Conservation (phyloP, 1,140 invertebrate genomes). For the Fragariocoptes setiger region DNA sequence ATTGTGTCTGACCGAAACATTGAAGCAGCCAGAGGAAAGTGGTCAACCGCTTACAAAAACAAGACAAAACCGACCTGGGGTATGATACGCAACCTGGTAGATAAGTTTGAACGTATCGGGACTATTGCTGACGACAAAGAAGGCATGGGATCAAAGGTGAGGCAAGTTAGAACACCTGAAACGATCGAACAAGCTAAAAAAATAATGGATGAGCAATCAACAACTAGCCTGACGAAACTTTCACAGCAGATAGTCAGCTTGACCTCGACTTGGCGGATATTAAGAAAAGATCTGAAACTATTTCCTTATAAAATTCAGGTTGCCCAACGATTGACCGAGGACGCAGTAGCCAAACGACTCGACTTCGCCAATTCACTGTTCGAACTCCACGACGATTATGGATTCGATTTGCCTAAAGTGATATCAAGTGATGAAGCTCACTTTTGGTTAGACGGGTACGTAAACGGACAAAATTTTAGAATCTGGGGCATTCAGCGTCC, state of each 20-base stretch:
- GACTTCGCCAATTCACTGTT: slow-evolving; percentile 3
- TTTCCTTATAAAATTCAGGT: slow-evolving; percentile 2
- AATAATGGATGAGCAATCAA: neutral
- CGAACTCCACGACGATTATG: slow-evolving; percentile 1
- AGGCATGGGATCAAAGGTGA: neutral
- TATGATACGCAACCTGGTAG: neutral
- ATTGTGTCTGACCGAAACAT: too few species aligned
- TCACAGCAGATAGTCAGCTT: neutral
- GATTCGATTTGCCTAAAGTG: neutral
- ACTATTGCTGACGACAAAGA: neutral
- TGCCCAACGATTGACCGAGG: slow-evolving; percentile 1
- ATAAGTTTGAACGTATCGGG: slow-evolving; percentile 1
- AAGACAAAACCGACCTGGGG: too few species aligned
- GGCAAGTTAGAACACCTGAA: neutral
- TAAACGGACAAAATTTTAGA: slow-evolving; percentile 6
- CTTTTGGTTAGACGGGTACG: slow-evolving; percentile 2
- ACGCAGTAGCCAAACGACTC: slow-evolving; percentile 1
- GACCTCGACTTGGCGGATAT: neutral
- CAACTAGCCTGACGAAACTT: neutral
- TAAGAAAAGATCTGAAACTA: slow-evolving; percentile 3
- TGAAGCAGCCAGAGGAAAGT: too few species aligned
- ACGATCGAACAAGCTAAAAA: neutral
- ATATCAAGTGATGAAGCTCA: slow-evolving; percentile 7
- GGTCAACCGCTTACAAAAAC: too few species aligned
- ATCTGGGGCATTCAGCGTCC: slow-evolving; percentile 4